These are phyloP conservation scores for Notolepis coatsorum DNA, from an alignment of 2,797 vertebrate genomes.

Conservation along the genomic window DNA sequence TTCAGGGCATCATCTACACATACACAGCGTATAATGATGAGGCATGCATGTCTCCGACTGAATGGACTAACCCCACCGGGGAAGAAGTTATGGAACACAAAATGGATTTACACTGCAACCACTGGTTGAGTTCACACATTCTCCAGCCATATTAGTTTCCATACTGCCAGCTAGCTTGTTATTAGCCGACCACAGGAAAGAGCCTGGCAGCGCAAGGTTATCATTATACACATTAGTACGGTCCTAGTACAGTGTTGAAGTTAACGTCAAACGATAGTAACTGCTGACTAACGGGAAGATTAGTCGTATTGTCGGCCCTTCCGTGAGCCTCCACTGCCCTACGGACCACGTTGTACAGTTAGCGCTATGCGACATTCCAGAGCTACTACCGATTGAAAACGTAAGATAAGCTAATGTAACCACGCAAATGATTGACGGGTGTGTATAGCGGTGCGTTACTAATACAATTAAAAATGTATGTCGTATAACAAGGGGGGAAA, in stretches of 20 bases:
- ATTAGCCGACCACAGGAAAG: too few species aligned
- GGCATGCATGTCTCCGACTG: too few species aligned
- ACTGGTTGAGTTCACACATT: too few species aligned
- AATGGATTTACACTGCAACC: too few species aligned
- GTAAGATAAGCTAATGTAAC: fast-evolving
- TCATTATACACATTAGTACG: neutral
- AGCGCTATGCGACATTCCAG: conserved; percentile 30
- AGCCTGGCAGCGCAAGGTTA: neutral
- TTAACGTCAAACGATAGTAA: neutral
- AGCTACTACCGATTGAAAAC: neutral
- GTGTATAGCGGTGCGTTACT: neutral
- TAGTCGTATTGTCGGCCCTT: neutral
- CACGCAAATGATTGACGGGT: neutral
- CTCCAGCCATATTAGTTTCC: too few species aligned
- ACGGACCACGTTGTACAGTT: conserved; percentile 67
- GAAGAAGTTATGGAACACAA: too few species aligned
- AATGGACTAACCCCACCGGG: too few species aligned
- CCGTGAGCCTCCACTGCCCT: conserved; percentile 20
- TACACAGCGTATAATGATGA: too few species aligned
- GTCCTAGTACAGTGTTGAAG: neutral
- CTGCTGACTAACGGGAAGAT: fast-evolving
- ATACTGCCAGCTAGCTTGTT: too few species aligned
- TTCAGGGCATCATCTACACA: too few species aligned
- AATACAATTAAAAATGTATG: fast-evolving
- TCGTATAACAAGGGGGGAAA: fast-evolving